Evolutionary conservation across 2,888 invertebrate species (phyloP), one percentile per base, ranked within the genome.

Genomic region (Aradus depressus): DNA sequence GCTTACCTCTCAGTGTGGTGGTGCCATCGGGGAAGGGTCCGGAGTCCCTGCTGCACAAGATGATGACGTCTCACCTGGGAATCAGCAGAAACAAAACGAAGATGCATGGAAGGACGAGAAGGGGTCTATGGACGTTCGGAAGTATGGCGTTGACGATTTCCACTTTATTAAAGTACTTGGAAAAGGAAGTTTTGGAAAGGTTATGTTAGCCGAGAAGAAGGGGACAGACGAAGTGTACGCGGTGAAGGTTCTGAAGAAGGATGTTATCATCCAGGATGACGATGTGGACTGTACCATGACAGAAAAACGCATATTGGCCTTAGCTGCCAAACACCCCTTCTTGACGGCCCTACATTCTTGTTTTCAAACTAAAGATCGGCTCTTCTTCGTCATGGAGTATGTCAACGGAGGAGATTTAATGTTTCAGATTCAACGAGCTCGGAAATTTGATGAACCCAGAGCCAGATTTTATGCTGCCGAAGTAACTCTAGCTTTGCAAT

Each of bases 301-400:
- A 55, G 97, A 97, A 72, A 95, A 96, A 67, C 79, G 96, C 65
- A 96, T 97, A 67, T 76, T 97, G 64, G 90, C 92, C 47, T 75
- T 97, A 65, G 92, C 96, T n/a, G 96, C 96, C 56, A 86, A 85
- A 59, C 97, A 97, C 74, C 97, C 97, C 51, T 97, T 97, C 75
- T 80, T 97, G 58, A 96, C 96, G 58, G 95, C 95, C 63, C 77
- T 97, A 64, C 90, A 92, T 75, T 92, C 86, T 66, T 93, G 91
- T 73, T 97, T 95, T 76, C 97, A 97, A 72, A 97, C 96, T 51
- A 79, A 81, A 71, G 93, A 93, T 68, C 81, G 92, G 10, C 75
- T 98, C 60, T 97, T 96, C 77, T 97, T 98, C 72, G 95, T 97
- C 59, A 98, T 98, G 97, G 97, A 97, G 73, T 97, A 96, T 71